These are phyloP conservation scores for Drosophila monieri DNA, from an alignment of 2,888 invertebrate genomes.

Conservation along the genomic window DNA sequence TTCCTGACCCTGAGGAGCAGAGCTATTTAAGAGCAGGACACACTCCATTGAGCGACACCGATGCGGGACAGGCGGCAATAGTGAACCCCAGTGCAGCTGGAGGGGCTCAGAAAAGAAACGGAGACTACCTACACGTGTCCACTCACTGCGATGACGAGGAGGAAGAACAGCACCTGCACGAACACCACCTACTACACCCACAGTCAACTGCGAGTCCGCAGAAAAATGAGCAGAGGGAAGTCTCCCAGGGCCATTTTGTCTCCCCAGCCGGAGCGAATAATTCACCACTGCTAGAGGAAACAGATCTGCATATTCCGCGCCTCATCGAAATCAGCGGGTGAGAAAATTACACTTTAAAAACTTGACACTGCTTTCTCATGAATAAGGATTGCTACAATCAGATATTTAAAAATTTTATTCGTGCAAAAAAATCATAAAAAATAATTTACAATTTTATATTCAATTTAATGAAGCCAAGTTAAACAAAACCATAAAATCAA, in stretches of 20 bases:
- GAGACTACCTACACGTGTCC: slow-evolving; percentile 90
- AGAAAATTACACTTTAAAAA: slow-evolving; percentile 46
- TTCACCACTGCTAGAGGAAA: slow-evolving; percentile 81
- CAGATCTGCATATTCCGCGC: slow-evolving; percentile 88
- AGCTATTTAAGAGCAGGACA: slow-evolving; percentile 78
- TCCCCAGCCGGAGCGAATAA: slow-evolving; percentile 58
- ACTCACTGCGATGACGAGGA: slow-evolving; percentile 87
- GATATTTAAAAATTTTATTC: neutral
- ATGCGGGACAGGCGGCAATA: slow-evolving; percentile 80
- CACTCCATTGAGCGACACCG: slow-evolving; percentile 72
- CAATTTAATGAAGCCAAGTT: too few relatives aligned
- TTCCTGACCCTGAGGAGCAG: slow-evolving; percentile 73
- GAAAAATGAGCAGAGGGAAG: slow-evolving; percentile 56
- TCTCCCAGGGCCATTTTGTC: slow-evolving; percentile 44
- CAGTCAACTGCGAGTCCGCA: slow-evolving; percentile 10
- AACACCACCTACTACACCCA: slow-evolving; percentile 44
- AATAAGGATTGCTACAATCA: neutral
- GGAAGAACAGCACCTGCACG: slow-evolving; percentile 73
- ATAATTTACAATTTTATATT: too few relatives aligned
- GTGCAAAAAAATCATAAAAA: too few relatives aligned
- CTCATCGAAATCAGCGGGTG: slow-evolving; percentile 88
- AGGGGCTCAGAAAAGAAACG: slow-evolving; percentile 85
- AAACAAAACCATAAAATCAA: too few relatives aligned
- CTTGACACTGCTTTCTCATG: neutral
- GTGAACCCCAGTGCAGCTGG: slow-evolving; percentile 83